Evolutionary conservation across 2,113 vertebrate genomes (phyloP).

Genomic region (Cranoglanis bouderius): DNA sequence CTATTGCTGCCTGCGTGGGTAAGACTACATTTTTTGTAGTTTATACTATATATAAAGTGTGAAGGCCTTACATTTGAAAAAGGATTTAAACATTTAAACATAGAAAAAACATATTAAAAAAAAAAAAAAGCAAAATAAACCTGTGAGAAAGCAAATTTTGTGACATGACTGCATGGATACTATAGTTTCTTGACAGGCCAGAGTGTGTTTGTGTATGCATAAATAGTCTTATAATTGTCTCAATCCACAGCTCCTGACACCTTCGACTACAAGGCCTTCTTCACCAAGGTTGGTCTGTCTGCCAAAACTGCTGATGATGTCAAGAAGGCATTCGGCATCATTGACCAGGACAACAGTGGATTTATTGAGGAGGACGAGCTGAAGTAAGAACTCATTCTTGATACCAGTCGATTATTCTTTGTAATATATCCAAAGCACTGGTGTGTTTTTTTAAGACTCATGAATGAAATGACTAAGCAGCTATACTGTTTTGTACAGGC

Average conservation of each 20-base stretch:
- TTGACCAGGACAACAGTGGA: conserved; percentile 79
- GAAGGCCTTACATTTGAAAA: background rate
- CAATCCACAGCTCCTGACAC: conserved; percentile 66
- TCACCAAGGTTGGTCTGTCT: conserved; percentile 71
- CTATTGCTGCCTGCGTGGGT: conserved; percentile 76
- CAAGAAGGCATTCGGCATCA: conserved; percentile 74
- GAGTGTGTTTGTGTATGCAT: background rate
- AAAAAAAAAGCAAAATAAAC: background rate
- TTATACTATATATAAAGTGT: background rate
- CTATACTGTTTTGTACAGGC: conserved; percentile 56
- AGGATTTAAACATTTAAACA: background rate
- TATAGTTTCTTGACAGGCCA: background rate
- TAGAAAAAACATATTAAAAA: background rate
- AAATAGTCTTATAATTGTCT: conserved; percentile 8
- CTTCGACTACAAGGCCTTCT: conserved; percentile 77
- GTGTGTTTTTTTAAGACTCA: background rate
- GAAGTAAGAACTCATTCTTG: conserved; percentile 66
- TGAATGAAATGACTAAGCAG: background rate
- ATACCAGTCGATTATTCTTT: background rate
- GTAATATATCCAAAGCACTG: background rate
- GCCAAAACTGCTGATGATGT: conserved; percentile 68
- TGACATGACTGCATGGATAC: background rate
- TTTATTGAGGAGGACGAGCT: conserved; percentile 83
- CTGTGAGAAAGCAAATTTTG: background rate
- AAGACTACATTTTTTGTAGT: conserved; percentile 42